phyloP scores from a whole-genome alignment of 1,140 invertebrate genomes.

The Drosophila biarmipes region DNA sequence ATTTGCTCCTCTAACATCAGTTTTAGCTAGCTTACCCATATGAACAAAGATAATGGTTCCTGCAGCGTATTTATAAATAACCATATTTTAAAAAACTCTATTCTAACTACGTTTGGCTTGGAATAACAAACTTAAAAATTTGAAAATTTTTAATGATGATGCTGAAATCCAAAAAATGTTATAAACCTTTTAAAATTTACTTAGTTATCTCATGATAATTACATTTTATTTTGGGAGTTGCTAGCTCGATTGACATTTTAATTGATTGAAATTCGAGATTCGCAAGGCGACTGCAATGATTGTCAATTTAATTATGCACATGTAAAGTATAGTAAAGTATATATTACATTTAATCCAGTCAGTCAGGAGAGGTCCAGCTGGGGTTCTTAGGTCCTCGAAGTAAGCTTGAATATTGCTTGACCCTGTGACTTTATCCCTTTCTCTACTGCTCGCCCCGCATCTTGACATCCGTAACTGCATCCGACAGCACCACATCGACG shows the following conservation, averaged over 20 bases:
- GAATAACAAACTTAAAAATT: neutral
- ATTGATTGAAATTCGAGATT: neutral
- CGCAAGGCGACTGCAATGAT: no score
- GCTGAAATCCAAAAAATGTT: no score
- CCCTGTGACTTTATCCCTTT: slow-evolving; percentile 26
- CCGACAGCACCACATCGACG: slow-evolving; percentile 93
- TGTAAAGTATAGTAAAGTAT: neutral
- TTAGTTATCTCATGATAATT: no score
- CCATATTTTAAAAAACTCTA: no score
- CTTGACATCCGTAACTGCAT: neutral
- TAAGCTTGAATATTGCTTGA: slow-evolving; percentile 47
- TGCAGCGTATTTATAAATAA: no score
- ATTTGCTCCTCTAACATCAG: neutral
- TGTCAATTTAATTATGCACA: neutral
- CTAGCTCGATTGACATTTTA: neutral
- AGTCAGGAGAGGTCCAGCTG: slow-evolving; percentile 7
- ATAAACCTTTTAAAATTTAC: no score
- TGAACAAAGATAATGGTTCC: no score
- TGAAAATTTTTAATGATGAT: no score
- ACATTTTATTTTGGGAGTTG: neutral
- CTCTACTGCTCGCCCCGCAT: slow-evolving; percentile 19
- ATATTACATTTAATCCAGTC: slow-evolving; percentile 2
- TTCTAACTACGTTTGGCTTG: neutral
- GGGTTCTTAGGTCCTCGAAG: neutral
- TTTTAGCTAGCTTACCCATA: no score